Conservation (phyloP, 1,140 invertebrate genomes). For the Rhagoletis zephyria region DNA sequence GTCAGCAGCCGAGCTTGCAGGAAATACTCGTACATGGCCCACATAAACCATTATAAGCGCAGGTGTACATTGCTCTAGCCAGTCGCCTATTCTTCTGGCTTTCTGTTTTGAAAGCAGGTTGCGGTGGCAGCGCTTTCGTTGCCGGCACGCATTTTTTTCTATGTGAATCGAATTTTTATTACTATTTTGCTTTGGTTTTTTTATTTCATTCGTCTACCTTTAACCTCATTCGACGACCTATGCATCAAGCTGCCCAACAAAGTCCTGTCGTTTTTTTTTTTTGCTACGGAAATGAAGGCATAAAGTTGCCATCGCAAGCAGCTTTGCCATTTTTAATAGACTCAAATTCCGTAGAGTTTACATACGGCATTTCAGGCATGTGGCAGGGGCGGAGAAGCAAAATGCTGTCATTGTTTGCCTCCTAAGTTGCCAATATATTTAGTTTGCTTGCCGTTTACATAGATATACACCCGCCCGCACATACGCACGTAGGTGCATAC, state of each 20-base stretch:
- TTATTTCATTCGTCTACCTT: background rate
- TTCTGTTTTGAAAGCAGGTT: no score
- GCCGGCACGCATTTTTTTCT: background rate
- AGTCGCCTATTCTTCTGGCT: background rate
- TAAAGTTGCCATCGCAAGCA: conserved; percentile 37
- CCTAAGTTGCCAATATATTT: conserved; percentile 1
- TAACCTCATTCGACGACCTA: conserved; percentile 22
- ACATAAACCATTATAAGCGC: background rate
- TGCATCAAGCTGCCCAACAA: background rate
- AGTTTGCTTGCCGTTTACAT: background rate
- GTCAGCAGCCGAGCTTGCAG: conserved; percentile 1
- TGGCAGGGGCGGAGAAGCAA: background rate
- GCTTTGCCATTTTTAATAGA: conserved; percentile 43
- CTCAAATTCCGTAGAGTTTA: conserved; percentile 29
- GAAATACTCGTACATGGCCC: background rate
- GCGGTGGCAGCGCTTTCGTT: background rate
- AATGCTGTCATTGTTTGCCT: background rate
- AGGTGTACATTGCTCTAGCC: background rate
- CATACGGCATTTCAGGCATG: background rate
- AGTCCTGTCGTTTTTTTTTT: background rate
- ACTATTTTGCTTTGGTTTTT: background rate
- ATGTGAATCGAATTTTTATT: background rate
- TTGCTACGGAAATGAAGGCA: conserved; percentile 1
- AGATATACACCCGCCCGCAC: background rate
- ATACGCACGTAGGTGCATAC: background rate